Evolutionary conservation across 2,888 invertebrate genomes (phyloP).

Genomic region (Eupeodes luniger): DNA sequence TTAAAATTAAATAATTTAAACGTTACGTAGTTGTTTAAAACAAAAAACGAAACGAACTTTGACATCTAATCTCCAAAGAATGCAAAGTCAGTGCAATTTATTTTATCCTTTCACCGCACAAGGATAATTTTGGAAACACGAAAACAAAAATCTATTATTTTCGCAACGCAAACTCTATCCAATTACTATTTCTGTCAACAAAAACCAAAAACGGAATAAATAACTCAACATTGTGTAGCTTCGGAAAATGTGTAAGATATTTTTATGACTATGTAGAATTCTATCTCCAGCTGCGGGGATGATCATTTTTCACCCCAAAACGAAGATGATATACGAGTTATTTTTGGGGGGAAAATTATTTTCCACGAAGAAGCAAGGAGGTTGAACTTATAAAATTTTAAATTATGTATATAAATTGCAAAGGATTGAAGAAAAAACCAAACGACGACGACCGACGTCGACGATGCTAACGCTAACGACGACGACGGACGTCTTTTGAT

Average conservation of each 20-base stretch:
- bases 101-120: not conserved
- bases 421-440: not conserved
- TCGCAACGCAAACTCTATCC: not conserved
- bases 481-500: not conserved
- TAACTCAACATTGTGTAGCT: not conserved
- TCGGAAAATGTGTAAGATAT: not conserved
- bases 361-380: not conserved
- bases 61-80: not conserved
- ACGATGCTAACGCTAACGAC: no score
- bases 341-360: not conserved
- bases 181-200: conserved; percentile 9
- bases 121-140: no score
- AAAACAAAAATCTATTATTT: not conserved
- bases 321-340: not conserved
- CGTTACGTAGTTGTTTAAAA: not conserved
- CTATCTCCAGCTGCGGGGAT: not conserved
- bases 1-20: not conserved
- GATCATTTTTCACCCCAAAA: not conserved
- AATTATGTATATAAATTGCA: not conserved
- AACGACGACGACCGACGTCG: no score
- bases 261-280: not conserved
- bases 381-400: not conserved
- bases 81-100: not conserved
- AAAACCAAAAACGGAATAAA: not conserved
- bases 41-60: not conserved